Percentiles rank a stretch among this genome's conserved stretches.
phyloP scores from a whole-genome alignment of 1,140 invertebrate species.

The Acromyrmex heyeri region DNA sequence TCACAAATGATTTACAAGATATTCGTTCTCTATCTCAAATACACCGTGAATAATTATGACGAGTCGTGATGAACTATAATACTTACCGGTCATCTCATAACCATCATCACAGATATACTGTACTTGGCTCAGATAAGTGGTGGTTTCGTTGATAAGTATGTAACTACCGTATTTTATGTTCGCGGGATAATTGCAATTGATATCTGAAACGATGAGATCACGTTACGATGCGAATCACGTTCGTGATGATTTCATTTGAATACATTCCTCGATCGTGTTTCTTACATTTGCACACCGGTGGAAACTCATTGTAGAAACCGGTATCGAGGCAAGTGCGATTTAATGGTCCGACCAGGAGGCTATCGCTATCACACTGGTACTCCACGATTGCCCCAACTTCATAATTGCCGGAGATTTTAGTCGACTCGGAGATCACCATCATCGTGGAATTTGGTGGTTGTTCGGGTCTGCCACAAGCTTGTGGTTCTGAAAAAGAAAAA shows the following conservation, averaged over 20 bases:
- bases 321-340: constrained; percentile 95
- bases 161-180: constrained; percentile 94
- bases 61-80: background rate
- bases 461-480: constrained; percentile 95
- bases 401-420: constrained; percentile 87
- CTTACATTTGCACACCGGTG: constrained; percentile 97
- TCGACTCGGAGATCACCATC: constrained; percentile 84
- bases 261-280: constrained; percentile 54
- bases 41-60: background rate
- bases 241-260: constrained; percentile 15
- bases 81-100: constrained; percentile 92
- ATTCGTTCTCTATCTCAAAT: background rate
- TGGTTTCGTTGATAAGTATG: constrained; percentile 93
- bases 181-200: constrained; percentile 96
- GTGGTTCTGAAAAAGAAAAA: constrained; percentile 89
- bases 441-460: constrained; percentile 97
- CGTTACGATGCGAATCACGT: constrained; percentile 1
- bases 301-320: constrained; percentile 97
- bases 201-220: constrained; percentile 87
- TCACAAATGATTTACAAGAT: background rate
- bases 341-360: constrained; percentile 94
- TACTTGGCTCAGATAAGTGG: constrained; percentile 94
- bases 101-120: constrained; percentile 94
- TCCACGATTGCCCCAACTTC: constrained; percentile 95
- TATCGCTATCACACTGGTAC: constrained; percentile 95